Percentiles rank a stretch among this genome's conserved stretches.
Evolutionary conservation across 2,888 invertebrate genomes (phyloP).

Genomic region (Vesta saturnalis): DNA sequence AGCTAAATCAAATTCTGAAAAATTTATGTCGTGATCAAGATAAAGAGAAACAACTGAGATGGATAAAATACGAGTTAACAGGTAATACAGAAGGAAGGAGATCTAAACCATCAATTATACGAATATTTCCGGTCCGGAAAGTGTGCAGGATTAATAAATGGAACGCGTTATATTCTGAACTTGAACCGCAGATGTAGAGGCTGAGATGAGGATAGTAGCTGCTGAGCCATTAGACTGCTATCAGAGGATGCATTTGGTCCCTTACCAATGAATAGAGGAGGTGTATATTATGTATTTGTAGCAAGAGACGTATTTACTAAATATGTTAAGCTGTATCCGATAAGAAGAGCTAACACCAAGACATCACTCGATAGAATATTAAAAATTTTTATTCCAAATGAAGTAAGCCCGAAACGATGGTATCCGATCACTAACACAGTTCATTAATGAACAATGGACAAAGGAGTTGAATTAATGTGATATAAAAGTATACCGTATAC

Average conservation of each 20-base stretch:
- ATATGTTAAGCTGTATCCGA: neutral
- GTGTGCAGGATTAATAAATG: neutral
- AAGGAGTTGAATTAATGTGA: too few species aligned
- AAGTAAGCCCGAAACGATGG: neutral
- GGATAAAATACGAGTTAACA: neutral
- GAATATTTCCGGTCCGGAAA: slow-evolving; percentile 31
- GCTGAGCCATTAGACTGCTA: neutral
- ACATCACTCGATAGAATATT: neutral
- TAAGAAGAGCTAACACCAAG: neutral
- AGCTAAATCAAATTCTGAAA: slow-evolving; percentile 5
- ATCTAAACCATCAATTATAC: slow-evolving; percentile 9
- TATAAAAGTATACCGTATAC: neutral
- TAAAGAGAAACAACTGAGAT: neutral
- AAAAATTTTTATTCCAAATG: neutral
- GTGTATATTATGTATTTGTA: neutral
- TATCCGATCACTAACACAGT: too few species aligned
- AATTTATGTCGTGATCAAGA: neutral
- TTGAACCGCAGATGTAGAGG: neutral
- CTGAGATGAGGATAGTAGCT: neutral
- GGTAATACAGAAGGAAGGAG: neutral
- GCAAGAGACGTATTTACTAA: too few species aligned
- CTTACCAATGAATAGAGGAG: neutral
- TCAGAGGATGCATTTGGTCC: neutral
- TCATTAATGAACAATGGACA: too few species aligned
- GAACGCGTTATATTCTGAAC: slow-evolving; percentile 4